Base-by-base conservation (phyloP, 2,888 invertebrate species). In the Melanchra persicariae region DNA sequence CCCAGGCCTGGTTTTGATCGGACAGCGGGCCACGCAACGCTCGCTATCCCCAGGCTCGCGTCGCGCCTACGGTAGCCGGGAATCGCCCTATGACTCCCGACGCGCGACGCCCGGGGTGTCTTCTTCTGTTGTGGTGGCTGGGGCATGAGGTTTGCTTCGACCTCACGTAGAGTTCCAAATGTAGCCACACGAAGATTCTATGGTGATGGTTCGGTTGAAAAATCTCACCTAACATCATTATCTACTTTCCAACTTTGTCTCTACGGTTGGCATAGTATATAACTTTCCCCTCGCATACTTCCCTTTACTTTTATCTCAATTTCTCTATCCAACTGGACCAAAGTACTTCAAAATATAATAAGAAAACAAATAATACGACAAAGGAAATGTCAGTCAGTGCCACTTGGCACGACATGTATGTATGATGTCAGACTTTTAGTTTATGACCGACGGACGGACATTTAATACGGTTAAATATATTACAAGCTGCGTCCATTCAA, bases 391-490 rank as follows among this genome's bases (percentile, higher is more conserved):
- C 80, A 79, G 70, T 67, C 49, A 58, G 30, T 52, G 22, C 3
- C 24, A 67, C 47, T 79, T 79, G 80, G 78, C 78, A 79, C 59
- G 40, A 40, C 24, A 7, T n/a, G 60, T 61, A 24, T 45, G 57
- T 54, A 0, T 67, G 47, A 70, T 40, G 76, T 64, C 80, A 67
- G 26, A 4, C 24, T 26, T 19, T 43, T 60, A n/a, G 63, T 79
- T 79, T 71, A 79, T 40, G 76, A 67, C 30, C 43, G 37, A 70
- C 26, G 55, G 34, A 47, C 26, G 71, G 47, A 60, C 49, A 57
- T 63, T 55, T 79, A 66, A 75, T 66, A 79, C 52, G 40, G 51
- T 66, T 55, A 67, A 64, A 79, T 80, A 59, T 74, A 79, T 75
- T 69, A 45, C 37, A 49, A 69, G 63, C 26, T 19, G 61, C 37